phyloP scores from a whole-genome alignment of 2,888 invertebrate species.

The Heteropelma amictum region DNA sequence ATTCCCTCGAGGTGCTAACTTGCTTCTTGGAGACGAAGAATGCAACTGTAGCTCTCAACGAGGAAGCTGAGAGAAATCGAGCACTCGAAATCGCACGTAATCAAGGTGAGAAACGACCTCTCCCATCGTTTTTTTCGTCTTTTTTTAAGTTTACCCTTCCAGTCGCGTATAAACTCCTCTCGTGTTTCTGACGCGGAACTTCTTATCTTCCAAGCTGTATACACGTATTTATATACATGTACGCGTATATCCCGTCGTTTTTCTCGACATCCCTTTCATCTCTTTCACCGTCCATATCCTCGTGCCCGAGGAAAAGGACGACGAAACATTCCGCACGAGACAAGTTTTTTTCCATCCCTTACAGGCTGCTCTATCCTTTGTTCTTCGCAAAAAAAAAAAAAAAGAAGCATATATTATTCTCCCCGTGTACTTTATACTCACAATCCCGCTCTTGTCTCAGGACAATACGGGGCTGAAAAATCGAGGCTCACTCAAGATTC shows the following conservation, averaged over 20 bases:
- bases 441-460: conserved; percentile 57
- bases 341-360: conserved; percentile 1
- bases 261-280: neutral
- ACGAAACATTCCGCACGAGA: conserved; percentile 12
- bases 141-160: neutral
- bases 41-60: conserved; percentile 63
- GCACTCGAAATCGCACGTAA: conserved; percentile 70
- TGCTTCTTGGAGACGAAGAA: conserved; percentile 82
- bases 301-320: neutral
- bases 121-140: conserved; percentile 27
- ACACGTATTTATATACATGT: neutral
- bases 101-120: conserved; percentile 64
- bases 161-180: conserved; percentile 1
- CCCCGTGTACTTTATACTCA: conserved; percentile 2
- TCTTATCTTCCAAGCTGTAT: conserved; percentile 40
- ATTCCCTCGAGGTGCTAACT: conserved; percentile 85
- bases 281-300: neutral
- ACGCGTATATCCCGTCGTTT: neutral
- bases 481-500: conserved; percentile 51
- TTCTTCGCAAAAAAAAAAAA: too few relatives aligned
- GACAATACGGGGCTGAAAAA: conserved; percentile 65
- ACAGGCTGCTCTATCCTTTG: neutral
- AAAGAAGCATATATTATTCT: too few relatives aligned
- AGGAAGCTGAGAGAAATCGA: conserved; percentile 68
- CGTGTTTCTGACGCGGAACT: conserved; percentile 5